Conservation (phyloP, 2,797 vertebrate species). For the Sciurus carolinensis region DNA sequence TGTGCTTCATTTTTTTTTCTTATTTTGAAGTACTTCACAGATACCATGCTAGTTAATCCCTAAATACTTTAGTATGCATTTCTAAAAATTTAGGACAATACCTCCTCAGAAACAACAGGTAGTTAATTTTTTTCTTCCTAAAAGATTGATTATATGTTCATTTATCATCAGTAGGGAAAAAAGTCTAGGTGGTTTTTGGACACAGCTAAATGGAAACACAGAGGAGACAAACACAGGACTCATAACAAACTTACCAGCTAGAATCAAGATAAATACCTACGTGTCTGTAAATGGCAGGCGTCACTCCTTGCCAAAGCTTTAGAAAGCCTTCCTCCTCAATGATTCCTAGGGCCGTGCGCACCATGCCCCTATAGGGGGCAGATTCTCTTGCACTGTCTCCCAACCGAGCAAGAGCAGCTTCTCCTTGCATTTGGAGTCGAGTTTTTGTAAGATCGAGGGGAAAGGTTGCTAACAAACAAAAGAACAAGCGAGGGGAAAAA, state of each 20-base stretch:
- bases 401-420: conserved; percentile 84
- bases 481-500: background rate
- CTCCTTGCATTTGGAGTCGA: conserved; percentile 93
- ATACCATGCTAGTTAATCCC: background rate
- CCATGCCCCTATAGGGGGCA: conserved; percentile 90
- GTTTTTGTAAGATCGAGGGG: conserved; percentile 95
- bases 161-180: background rate
- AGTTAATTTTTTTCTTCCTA: conserved; percentile 16
- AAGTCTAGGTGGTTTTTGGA: conserved; percentile 2
- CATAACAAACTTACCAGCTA: conserved; percentile 77
- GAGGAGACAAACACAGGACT: conserved; percentile 61
- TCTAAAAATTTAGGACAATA: conserved; percentile 43
- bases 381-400: conserved; percentile 57
- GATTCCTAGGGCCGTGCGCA: conserved; percentile 91
- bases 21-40: conserved; percentile 44
- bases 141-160: conserved; percentile 10
- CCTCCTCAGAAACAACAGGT: background rate
- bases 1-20: background rate
- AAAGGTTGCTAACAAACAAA: conserved; percentile 90
- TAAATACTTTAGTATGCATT: background rate
- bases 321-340: conserved; percentile 91
- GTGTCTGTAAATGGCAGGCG: conserved; percentile 93
- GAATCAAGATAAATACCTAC: conserved; percentile 90
- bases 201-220: conserved; percentile 52
- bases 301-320: conserved; percentile 93